These are phyloP conservation scores for Ochotona curzoniae DNA, from an alignment of 2,113 vertebrate species.

Conservation along the genomic window DNA sequence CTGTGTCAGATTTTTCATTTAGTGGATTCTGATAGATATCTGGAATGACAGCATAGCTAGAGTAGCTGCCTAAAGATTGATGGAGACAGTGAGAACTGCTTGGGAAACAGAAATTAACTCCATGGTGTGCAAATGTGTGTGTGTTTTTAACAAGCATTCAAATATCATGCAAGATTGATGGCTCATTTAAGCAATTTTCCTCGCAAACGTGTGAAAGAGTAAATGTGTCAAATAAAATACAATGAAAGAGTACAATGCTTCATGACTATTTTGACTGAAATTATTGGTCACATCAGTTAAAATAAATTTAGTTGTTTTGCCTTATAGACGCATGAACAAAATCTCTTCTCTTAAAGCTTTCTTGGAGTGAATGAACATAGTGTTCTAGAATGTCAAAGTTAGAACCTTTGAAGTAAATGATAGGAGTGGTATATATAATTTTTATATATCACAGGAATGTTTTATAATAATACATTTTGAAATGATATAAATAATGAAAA, in stretches of 20 bases:
- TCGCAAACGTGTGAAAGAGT: slow-evolving; percentile 45
- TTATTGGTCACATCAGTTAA: no score
- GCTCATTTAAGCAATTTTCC: slow-evolving; percentile 56
- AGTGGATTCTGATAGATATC: slow-evolving; percentile 63
- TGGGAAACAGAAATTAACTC: slow-evolving; percentile 74
- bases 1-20: slow-evolving; percentile 64
- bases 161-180: slow-evolving; percentile 58
- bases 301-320: no score
- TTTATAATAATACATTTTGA: slow-evolving; percentile 30
- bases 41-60: slow-evolving; percentile 60
- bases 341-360: no score
- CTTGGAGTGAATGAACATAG: no score
- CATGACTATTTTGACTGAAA: no score
- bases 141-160: slow-evolving; percentile 61
- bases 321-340: no score
- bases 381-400: no score
- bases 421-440: slow-evolving; percentile 39
- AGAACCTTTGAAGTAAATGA: background rate
- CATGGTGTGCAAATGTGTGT: slow-evolving; percentile 44
- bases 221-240: slow-evolving; percentile 35
- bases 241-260: background rate
- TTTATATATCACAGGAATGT: slow-evolving; percentile 26
- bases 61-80: slow-evolving; percentile 72
- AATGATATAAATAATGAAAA: slow-evolving; percentile 55
- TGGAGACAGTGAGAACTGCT: slow-evolving; percentile 58